These are phyloP conservation scores for Myotis brandtii DNA, from an alignment of 2,113 vertebrate genomes.

Conservation along the genomic window DNA sequence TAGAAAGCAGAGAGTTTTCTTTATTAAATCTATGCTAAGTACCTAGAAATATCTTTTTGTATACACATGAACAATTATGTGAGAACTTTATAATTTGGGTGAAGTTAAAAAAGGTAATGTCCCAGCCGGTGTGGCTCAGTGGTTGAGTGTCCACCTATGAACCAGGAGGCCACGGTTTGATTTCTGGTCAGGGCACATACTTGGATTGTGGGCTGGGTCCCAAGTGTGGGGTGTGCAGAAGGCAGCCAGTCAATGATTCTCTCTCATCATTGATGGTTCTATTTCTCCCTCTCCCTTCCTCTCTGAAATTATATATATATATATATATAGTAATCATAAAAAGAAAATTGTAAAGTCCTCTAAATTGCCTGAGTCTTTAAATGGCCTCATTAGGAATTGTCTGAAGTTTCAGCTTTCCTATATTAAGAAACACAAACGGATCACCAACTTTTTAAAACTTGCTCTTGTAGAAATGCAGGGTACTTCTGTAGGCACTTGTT, in stretches of 20 bases:
- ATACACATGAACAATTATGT: not conserved
- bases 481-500: not conserved
- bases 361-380: not conserved
- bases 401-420: not conserved
- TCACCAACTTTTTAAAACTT: not conserved
- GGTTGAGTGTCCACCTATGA: too few relatives aligned
- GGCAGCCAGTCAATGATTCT: too few relatives aligned
- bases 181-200: too few relatives aligned
- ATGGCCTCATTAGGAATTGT: not conserved
- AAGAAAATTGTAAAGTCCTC: not conserved
- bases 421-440: not conserved
- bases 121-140: too few relatives aligned
- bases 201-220: too few relatives aligned
- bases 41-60: not conserved
- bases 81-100: not conserved
- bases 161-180: too few relatives aligned
- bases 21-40: constrained; percentile 37
- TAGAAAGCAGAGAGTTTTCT: not conserved
- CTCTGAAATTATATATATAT: too few relatives aligned
- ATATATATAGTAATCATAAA: not conserved
- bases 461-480: not conserved
- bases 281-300: too few relatives aligned
- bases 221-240: too few relatives aligned
- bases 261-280: too few relatives aligned
- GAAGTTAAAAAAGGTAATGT: constrained; percentile 2